Base-by-base conservation (phyloP, 2,888 invertebrate genomes). In the Orthosia incerta region DNA sequence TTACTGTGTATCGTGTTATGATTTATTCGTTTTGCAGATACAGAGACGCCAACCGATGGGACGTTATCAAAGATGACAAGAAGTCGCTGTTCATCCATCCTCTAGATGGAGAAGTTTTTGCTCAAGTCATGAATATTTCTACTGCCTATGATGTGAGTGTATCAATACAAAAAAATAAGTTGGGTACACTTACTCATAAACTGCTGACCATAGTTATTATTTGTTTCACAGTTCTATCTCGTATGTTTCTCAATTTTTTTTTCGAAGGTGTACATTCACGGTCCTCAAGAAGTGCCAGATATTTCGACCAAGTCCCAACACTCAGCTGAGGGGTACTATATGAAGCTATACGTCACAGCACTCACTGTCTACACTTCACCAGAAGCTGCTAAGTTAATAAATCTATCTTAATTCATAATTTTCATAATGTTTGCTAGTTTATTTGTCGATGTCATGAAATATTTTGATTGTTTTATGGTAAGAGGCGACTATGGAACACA, bases 51-150 rank as follows among this genome's bases (percentile, higher is more conserved):
- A 97, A 97, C 61, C 94, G 95, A 76, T 97, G 97, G 97, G 95
- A 96, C 69, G 39, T 83, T 11, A 81, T 97, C 3, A 84, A 94
- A 23, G 85, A 91, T 11, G 89, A 92, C 59, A 95, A 95, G 70
- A 91, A 93, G 5, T 97, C 94, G 0, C 94, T 97, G 59, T 96
- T 95, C 53, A 97, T 98, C 0, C 98, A 97, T 93, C 98, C 98
- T 0, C 88, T 98, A 13, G 98, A 98, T 87, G 98, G 98, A 0
- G 98, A 98, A 93, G 97, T 98, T n/a, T 98, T 98, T 90, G 97
- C 97, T 0, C 97, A 98, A 92, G 95, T 98, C n/a, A 97, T 97
- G 72, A 97, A 98, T 86, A 94, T 98, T 86, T 97, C 97, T 0
- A 97, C 97, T 0, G 96, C 97, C 15, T 98, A 97, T 87, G 95